phyloP scores from a whole-genome alignment of 2,113 vertebrate genomes.

The mouse (Mus musculus) region DNA sequence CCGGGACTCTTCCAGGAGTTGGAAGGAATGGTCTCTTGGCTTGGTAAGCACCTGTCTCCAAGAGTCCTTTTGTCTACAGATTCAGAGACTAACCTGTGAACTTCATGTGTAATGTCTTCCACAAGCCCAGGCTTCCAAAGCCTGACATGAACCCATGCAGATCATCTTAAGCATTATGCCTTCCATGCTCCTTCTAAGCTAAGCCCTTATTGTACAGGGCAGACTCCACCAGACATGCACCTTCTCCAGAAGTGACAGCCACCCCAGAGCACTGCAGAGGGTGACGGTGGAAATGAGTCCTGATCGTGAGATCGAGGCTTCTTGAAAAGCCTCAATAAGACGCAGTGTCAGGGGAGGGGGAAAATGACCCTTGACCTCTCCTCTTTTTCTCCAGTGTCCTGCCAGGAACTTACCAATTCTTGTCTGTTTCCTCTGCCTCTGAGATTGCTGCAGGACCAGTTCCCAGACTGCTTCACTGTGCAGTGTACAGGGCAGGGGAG shows the following conservation, averaged over 20 bases:
- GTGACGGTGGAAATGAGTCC: neutral
- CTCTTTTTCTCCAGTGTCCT: neutral
- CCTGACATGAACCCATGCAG: neutral
- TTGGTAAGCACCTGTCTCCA: neutral
- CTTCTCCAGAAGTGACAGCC: neutral
- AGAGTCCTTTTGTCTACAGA: neutral
- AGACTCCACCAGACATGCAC: neutral
- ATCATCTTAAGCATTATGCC: rapidly evolving
- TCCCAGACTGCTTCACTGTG: rapidly evolving
- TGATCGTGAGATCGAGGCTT: neutral
- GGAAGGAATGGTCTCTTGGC: neutral
- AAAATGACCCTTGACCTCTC: neutral
- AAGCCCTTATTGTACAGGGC: neutral
- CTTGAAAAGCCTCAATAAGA: neutral
- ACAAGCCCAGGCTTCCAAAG: neutral
- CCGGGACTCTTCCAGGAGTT: neutral
- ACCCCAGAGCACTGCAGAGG: neutral
- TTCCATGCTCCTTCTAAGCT: neutral
- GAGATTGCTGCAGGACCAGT: neutral
- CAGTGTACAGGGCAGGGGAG: no score
- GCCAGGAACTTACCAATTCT: neutral
- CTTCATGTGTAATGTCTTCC: neutral
- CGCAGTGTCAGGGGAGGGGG: neutral
- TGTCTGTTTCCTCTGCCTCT: neutral
- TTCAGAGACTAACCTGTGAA: neutral